phyloP scores from a whole-genome alignment of 2,888 invertebrate species.

The Zeuzera pyrina region DNA sequence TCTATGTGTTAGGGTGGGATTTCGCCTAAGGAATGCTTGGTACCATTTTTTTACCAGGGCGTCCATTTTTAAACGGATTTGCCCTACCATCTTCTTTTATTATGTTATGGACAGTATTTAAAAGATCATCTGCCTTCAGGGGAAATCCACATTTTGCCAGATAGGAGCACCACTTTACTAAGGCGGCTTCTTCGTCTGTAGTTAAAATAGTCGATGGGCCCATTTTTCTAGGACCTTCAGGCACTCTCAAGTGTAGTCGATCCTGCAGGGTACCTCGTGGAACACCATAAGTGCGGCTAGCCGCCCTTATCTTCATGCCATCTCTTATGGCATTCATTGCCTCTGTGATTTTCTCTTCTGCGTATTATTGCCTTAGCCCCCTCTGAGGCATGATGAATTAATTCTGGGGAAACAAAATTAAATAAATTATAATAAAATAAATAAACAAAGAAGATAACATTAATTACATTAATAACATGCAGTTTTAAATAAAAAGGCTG shows the following conservation, averaged over 20 bases:
- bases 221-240: slow-evolving; percentile 3
- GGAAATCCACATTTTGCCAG: slow-evolving; percentile 1
- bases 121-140: neutral
- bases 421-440: too few species aligned
- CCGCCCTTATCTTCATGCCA: slow-evolving; percentile 1
- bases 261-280: slow-evolving; percentile 1
- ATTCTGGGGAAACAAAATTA: too few species aligned
- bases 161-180: neutral
- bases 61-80: too few species aligned
- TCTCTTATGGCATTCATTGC: slow-evolving; percentile 1
- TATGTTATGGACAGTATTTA: neutral
- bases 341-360: neutral
- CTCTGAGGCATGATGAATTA: too few species aligned
- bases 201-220: slow-evolving; percentile 1
- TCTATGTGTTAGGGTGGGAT: too few species aligned
- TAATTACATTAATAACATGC: too few species aligned
- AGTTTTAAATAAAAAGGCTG: too few species aligned
- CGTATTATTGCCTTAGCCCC: neutral
- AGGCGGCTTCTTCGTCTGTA: slow-evolving; percentile 1
- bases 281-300: slow-evolving; percentile 1
- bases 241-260: slow-evolving; percentile 1
- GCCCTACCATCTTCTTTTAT: too few species aligned
- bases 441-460: too few species aligned
- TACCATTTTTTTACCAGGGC: too few species aligned
- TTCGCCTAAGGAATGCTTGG: too few species aligned